Evolutionary conservation across 2,888 invertebrate genomes (phyloP), one percentile per base, ranked within the genome.

Genomic region (Blomia tropicalis): DNA sequence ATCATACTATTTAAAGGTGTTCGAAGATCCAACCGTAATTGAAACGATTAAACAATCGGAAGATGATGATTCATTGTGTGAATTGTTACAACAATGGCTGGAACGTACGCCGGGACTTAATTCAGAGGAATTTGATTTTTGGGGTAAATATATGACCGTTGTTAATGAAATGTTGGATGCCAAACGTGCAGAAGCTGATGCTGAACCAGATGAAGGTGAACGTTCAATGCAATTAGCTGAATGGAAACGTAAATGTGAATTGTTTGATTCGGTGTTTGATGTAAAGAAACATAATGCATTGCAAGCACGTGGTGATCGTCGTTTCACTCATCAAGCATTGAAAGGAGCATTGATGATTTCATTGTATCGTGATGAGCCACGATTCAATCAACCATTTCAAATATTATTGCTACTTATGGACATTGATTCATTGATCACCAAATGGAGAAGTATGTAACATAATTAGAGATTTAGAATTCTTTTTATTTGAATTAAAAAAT

Each of bases 271-370:
- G 4, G 85, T 95, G 68, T 90, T 95, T 73, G 85, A 91, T 72
- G 82, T 83, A 1, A 79, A 80, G 0, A 82, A 84, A 2, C 93
- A 96, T 73, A 82, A 86, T 54, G 85, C 85, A 0, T 77, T 92
- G 31, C 79, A 90, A 0, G 80, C 83, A 1, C 80, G 92, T 65
- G 93, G 77, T 17, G 90, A 91, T 69, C 79, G 92, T 62, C 79
- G 92, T 66, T 82, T 98, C 69, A 85, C 87, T 2, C 88, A 95
- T 75, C 81, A 81, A 63, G 96, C 96, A 0, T 77, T 96, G 60
- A 92, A 95, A 72, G 98, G 96, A 3, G 96, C 96, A 29, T 85
- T 98, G 72, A 89, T 98, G 87, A 93, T 98, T 63, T 93, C 87
- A 1, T 85, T 95, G 73, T 96, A 96, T 76, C 79, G 95, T 53